Conservation (phyloP, 37 sponge, comb jelly and placozoan genomes). For the Eunapius fragilis region DNA sequence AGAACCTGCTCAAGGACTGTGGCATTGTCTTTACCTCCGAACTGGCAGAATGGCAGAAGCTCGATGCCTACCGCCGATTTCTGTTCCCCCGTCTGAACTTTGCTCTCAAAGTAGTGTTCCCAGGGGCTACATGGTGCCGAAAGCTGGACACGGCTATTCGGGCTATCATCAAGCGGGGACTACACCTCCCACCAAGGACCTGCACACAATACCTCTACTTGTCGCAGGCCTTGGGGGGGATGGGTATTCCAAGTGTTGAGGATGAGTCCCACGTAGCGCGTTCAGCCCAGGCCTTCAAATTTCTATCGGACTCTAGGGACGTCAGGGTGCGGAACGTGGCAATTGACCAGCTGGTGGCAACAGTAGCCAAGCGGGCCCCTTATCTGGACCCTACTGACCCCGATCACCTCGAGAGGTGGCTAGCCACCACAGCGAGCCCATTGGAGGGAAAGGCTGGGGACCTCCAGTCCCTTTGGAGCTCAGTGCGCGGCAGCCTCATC, state of each 20-base stretch:
- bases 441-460: background rate
- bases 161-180: background rate
- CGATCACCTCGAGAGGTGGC: background rate
- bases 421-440: background rate
- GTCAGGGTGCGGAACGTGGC: background rate
- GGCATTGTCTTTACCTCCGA: background rate
- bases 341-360: background rate
- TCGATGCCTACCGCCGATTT: conserved; percentile 46
- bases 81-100: conserved; percentile 11
- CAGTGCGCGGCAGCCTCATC: background rate
- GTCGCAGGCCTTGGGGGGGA: conserved; percentile 3
- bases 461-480: background rate
- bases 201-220: conserved; percentile 19
- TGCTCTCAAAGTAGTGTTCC: conserved; percentile 5
- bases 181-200: conserved; percentile 9
- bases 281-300: background rate
- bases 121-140: conserved; percentile 3
- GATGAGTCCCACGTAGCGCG: conserved; percentile 1
- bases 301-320: background rate
- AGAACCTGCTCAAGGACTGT: background rate
- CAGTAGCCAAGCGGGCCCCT: background rate
- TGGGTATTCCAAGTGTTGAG: conserved; percentile 29
- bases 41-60: conserved; percentile 60
- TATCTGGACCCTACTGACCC: background rate
- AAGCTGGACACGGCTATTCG: conserved; percentile 8